Percentiles rank a stretch among this genome's conserved stretches.
Evolutionary conservation across 2,113 vertebrate genomes (phyloP).

Genomic region (Podocnemis expansa): DNA sequence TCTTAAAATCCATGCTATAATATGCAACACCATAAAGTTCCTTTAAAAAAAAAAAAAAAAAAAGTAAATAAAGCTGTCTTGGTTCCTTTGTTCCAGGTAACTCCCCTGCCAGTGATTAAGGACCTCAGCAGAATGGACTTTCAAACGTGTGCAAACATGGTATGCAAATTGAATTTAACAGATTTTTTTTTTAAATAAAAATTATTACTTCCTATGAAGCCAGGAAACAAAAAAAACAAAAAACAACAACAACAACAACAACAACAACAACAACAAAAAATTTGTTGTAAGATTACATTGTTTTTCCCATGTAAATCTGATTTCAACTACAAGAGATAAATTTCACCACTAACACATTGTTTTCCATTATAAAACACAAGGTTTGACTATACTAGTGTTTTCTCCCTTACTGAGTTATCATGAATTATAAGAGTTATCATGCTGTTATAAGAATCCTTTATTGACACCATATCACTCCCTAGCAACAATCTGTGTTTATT

Average conservation of each 20-base stretch:
- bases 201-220: neutral
- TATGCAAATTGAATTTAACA: neutral
- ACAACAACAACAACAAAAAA: neutral
- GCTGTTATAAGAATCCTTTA: neutral
- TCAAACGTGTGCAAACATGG: neutral
- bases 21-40: neutral
- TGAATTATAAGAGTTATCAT: neutral
- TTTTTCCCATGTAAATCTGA: neutral
- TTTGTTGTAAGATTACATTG: neutral
- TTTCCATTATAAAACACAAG: neutral
- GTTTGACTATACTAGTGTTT: neutral
- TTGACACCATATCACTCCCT: neutral
- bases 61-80: neutral
- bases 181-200: neutral
- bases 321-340: neutral
- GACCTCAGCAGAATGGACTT: neutral
- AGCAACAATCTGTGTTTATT: slow-evolving; percentile 62
- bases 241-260: neutral
- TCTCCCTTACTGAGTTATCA: neutral
- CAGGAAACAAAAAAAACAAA: neutral
- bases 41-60: too few relatives aligned
- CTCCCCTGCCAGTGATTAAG: neutral
- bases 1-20: neutral
- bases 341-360: neutral
- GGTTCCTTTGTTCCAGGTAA: neutral